Evolutionary conservation across 2,113 vertebrate species (phyloP).

Genomic region (Siphamia tubifer): DNA sequence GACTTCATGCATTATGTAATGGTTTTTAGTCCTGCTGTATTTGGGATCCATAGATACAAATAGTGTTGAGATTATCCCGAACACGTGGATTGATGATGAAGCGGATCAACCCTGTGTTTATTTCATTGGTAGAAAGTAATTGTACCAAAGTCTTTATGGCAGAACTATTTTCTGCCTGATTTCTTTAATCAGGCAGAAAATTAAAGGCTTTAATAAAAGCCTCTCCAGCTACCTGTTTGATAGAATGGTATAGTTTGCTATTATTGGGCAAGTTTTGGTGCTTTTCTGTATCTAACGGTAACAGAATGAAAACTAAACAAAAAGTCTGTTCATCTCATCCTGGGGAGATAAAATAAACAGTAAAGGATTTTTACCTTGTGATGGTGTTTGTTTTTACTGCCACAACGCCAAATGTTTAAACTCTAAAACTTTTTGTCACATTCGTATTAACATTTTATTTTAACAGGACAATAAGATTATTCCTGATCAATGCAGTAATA

Average conservation of each 20-base stretch:
- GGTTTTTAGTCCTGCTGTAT: background rate
- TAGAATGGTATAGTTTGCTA: background rate
- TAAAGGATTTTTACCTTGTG: background rate
- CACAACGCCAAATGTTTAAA: background rate
- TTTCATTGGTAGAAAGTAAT: background rate
- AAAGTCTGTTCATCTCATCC: background rate
- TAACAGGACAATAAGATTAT: background rate
- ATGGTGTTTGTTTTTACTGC: background rate
- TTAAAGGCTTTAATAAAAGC: too few species aligned
- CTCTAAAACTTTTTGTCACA: background rate
- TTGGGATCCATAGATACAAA: background rate
- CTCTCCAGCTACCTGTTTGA: background rate
- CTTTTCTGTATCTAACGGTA: background rate
- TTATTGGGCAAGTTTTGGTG: background rate
- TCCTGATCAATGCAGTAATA: background rate
- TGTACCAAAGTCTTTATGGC: background rate
- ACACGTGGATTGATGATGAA: too few species aligned
- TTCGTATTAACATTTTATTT: background rate
- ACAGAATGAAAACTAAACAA: background rate
- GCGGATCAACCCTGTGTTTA: too few species aligned
- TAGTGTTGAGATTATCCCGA: background rate
- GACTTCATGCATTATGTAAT: slow-evolving; percentile 2
- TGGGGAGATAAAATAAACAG: background rate
- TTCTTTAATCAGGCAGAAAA: background rate
- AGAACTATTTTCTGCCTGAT: background rate